These are phyloP conservation scores for Druceiella hillmani DNA, from an alignment of 2,888 invertebrate genomes.

Conservation along the genomic window DNA sequence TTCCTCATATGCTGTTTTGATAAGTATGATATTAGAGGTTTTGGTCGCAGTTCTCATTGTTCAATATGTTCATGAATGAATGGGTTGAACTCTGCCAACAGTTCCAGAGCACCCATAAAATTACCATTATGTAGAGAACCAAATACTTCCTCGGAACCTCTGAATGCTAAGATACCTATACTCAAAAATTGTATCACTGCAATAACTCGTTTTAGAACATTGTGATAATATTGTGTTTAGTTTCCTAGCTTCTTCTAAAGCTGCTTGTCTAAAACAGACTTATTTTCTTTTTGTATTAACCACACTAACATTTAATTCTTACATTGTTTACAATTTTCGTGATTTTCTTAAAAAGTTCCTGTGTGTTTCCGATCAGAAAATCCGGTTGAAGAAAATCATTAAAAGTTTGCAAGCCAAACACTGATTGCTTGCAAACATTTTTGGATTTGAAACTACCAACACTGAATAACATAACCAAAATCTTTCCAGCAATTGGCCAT, in stretches of 20 bases:
- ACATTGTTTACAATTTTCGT: not conserved
- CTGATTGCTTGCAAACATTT: too few relatives aligned
- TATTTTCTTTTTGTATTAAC: not conserved
- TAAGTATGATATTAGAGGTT: too few relatives aligned
- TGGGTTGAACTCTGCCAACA: too few relatives aligned
- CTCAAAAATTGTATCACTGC: conserved; percentile 11
- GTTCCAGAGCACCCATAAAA: too few relatives aligned
- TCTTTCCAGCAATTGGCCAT: too few relatives aligned
- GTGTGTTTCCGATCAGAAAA: conserved; percentile 1
- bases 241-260: not conserved
- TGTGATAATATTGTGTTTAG: too few relatives aligned
- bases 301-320: not conserved
- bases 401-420: too few relatives aligned
- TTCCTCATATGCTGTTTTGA: too few relatives aligned
- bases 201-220: not conserved
- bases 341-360: not conserved
- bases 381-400: not conserved
- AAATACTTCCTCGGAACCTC: conserved; percentile 12
- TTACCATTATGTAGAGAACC: conserved; percentile 13
- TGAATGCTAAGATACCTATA: conserved; percentile 12
- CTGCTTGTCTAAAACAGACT: conserved; percentile 1
- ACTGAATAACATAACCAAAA: too few relatives aligned
- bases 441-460: too few relatives aligned
- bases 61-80: too few relatives aligned
- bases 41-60: too few relatives aligned